phyloP scores from a whole-genome alignment of 2,113 vertebrate genomes.

The Nycticorax nycticorax region DNA sequence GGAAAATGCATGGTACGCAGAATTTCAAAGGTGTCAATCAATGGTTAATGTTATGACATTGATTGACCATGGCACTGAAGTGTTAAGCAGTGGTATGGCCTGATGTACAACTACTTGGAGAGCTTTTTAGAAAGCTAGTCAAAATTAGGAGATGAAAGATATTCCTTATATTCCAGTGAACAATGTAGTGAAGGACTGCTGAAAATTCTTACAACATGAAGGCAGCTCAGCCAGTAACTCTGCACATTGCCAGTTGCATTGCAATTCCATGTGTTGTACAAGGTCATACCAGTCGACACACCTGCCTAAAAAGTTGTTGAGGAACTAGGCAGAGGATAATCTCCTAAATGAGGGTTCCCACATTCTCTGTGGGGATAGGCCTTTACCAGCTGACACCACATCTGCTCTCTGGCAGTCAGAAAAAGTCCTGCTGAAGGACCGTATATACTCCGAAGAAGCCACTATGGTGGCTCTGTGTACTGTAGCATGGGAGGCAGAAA shows the following conservation, averaged over 20 bases:
- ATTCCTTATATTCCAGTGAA: neutral
- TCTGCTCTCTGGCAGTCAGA: neutral
- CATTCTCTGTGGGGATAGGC: neutral
- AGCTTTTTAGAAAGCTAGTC: neutral
- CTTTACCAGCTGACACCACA: neutral
- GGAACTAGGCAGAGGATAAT: neutral
- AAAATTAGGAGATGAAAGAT: slow-evolving; percentile 18
- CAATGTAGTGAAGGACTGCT: neutral
- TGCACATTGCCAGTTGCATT: neutral
- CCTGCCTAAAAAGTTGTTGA: neutral
- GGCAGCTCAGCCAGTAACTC: neutral
- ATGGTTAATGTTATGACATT: neutral
- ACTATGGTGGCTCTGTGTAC: neutral
- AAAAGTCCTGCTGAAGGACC: neutral
- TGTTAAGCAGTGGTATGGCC: neutral
- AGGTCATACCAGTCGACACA: neutral
- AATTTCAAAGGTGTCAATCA: neutral
- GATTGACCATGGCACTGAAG: neutral
- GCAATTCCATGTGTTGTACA: neutral
- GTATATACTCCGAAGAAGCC: neutral
- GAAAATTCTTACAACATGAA: neutral
- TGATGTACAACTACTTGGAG: neutral
- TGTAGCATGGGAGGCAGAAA: neutral
- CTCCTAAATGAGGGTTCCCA: neutral
- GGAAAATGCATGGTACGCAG: neutral